Percentiles rank a stretch among this genome's conserved stretches.
These are phyloP conservation scores for Drosophila ogumai DNA, from an alignment of 1,140 invertebrate genomes.

Conservation along the genomic window DNA sequence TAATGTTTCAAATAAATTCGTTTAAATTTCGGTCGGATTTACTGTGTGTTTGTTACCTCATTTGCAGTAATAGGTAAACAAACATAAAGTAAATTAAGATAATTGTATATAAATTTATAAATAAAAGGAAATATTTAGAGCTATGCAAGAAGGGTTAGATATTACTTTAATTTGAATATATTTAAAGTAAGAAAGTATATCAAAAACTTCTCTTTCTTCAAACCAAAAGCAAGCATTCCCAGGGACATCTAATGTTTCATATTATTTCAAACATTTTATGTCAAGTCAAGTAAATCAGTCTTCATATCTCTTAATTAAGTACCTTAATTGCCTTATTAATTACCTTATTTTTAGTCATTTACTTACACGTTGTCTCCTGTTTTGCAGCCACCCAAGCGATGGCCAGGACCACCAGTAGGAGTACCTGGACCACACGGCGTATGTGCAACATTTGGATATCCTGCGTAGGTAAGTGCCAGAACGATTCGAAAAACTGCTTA, in stretches of 20 bases:
- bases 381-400: conserved; percentile 6
- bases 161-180: too few species aligned
- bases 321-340: not conserved
- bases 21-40: not conserved
- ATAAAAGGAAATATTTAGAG: too few species aligned
- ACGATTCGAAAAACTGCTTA: not conserved
- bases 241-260: not conserved
- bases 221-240: not conserved
- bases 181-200: not conserved
- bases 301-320: not conserved
- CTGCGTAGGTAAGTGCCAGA: not conserved
- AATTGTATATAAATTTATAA: too few species aligned
- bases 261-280: not conserved
- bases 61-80: not conserved
- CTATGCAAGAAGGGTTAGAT: too few species aligned
- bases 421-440: conserved; percentile 15
- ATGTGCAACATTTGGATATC: conserved; percentile 31
- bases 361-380: conserved; percentile 31
- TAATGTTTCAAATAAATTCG: not conserved
- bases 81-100: too few species aligned
- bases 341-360: not conserved
- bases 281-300: not conserved
- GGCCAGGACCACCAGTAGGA: not conserved
- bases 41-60: not conserved
- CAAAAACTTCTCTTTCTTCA: too few species aligned